Evolutionary conservation across 2,797 vertebrate species (phyloP).

Genomic region (Sparus aurata): DNA sequence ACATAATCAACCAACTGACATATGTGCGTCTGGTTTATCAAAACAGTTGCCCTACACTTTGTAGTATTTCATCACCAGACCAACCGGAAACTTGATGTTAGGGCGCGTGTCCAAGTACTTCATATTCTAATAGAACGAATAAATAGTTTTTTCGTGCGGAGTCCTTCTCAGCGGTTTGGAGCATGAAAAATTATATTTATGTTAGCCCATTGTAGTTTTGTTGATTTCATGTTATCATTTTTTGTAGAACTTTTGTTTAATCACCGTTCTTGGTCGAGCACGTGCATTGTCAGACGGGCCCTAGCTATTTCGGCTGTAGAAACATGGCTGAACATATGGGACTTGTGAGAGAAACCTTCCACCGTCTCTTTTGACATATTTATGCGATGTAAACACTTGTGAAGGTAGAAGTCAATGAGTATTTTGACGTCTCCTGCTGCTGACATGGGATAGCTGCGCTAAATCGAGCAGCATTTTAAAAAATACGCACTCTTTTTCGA

Average conservation of each 20-base stretch:
- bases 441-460: constrained; percentile 7
- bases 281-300: constrained; percentile 36
- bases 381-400: neutral
- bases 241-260: fast-evolving
- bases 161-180: fast-evolving
- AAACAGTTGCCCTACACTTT: constrained; percentile 19
- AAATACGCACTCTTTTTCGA: neutral
- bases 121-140: constrained; percentile 23
- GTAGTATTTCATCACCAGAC: constrained; percentile 54
- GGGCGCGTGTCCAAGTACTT: constrained; percentile 8
- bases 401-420: neutral
- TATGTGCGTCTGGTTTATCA: fast-evolving
- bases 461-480: neutral
- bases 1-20: fast-evolving
- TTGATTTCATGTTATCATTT: neutral
- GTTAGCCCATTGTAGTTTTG: fast-evolving
- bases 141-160: fast-evolving
- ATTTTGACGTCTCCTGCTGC: neutral
- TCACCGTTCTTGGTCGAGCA: fast-evolving
- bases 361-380: neutral
- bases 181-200: fast-evolving
- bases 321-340: neutral
- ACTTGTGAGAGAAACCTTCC: neutral
- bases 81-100: constrained; percentile 9
- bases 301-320: neutral